Evolutionary conservation across 1,140 invertebrate species (phyloP), one percentile per base, ranked within the genome.

Genomic region (Melipona quadrifasciata): DNA sequence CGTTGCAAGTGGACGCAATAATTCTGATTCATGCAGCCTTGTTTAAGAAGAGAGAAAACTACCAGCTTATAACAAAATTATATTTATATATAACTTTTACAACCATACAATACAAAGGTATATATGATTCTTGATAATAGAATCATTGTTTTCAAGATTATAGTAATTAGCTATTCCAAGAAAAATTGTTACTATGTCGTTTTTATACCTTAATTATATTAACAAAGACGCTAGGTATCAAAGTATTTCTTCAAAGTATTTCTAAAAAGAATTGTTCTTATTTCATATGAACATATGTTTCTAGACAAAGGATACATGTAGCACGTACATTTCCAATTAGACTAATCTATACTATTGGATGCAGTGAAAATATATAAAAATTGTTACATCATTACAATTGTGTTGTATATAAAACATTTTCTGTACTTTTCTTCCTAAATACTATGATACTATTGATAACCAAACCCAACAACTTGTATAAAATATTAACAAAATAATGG

Each of bases 21-120:
- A 79, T 71, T 67, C 17, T 82, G 19, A 74, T 61, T 55, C 21
- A 4, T 34, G 39, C n/a, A 47, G 14, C 19, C 27, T 68, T 67
- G 53, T 39, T 24, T 57, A 51, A 57, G 11, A 34, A 71, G 67
- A 34, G 21, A 14, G 21, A 58, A 3, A 61, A 31, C 19, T 51
- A 51, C 5, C 31, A 64, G 76, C 80, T 86, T 67, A 65, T 78
- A 87, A 87, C 55, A 85, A 85, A 85, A 82, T n/a, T 87, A 76
- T 74, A 85, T 85, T 85, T 79, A 74, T 80, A 71, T 75, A 75
- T 73, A 34, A 84, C 74, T 86, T 79, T 72, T 84, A 79, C 68
- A 80, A 80, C 39, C 51, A 51, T 85, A 85, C 34, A 51, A 75
- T 82, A 58, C 47, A 82, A 39, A 70, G 19, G 47, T 70, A 31